These are phyloP conservation scores for Tineola bisselliella DNA, from an alignment of 2,888 invertebrate species.

Conservation along the genomic window DNA sequence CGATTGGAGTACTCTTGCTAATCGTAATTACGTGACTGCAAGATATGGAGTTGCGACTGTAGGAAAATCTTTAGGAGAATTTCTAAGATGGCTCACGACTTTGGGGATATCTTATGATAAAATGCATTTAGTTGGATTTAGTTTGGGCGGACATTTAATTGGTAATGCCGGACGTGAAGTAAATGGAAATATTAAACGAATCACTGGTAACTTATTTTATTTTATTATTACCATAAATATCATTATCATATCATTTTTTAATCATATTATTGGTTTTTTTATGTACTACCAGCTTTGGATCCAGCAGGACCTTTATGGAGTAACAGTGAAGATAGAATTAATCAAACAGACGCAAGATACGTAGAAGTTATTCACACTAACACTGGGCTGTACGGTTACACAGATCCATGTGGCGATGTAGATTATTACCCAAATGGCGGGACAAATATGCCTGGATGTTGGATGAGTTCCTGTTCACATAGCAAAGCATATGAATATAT, in stretches of 20 bases:
- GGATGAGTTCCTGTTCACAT: constrained; percentile 38
- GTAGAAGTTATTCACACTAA: constrained; percentile 55
- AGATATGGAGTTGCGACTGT: constrained; percentile 30
- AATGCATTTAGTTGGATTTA: constrained; percentile 51
- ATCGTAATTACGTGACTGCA: constrained; percentile 38
- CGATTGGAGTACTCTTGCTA: constrained; percentile 47
- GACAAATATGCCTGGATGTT: constrained; percentile 41
- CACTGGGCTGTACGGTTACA: constrained; percentile 29
- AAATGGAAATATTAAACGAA: constrained; percentile 29
- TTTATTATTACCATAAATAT: too few species aligned
- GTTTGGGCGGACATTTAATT: constrained; percentile 52
- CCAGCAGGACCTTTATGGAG: constrained; percentile 49
- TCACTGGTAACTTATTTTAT: constrained; percentile 33
- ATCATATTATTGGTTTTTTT: too few species aligned
- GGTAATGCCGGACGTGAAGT: constrained; percentile 42
- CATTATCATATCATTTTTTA: too few species aligned
- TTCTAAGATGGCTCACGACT: constrained; percentile 30
- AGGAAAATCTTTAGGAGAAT: constrained; percentile 33
- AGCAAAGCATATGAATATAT: constrained; percentile 34
- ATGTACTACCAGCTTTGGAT: constrained; percentile 34
- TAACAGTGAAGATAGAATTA: constrained; percentile 27
- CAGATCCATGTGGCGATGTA: constrained; percentile 35
- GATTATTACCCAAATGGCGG: constrained; percentile 50
- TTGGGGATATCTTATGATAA: constrained; percentile 30
- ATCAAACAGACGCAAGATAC: constrained; percentile 34